phyloP scores from a whole-genome alignment of 2,113 vertebrate species.

The Bufo bufo region DNA sequence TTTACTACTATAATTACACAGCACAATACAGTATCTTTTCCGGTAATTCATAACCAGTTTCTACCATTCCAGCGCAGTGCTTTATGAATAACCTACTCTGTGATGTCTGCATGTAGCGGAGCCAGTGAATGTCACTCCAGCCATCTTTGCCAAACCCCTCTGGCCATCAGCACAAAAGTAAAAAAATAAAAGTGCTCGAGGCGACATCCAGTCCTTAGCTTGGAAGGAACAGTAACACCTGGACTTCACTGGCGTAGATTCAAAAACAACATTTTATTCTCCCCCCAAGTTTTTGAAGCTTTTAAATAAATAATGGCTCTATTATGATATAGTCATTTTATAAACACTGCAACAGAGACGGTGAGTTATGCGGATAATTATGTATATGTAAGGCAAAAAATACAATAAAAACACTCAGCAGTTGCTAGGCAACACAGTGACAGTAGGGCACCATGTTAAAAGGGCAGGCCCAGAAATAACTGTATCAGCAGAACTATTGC shows the following conservation, averaged over 20 bases:
- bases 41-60: constrained; percentile 15
- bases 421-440: constrained; percentile 35
- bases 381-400: constrained; percentile 18
- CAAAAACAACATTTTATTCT: constrained; percentile 15
- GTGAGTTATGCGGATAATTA: constrained; percentile 25
- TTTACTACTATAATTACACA: background rate
- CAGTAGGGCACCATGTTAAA: constrained; percentile 2
- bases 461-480: background rate
- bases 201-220: background rate
- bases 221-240: constrained; percentile 47
- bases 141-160: constrained; percentile 30
- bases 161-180: constrained; percentile 40
- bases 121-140: constrained; percentile 33
- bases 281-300: background rate
- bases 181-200: constrained; percentile 17
- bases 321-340: constrained; percentile 34
- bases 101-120: constrained; percentile 7
- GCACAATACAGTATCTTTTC: constrained; percentile 14
- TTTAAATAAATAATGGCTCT: constrained; percentile 33
- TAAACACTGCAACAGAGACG: constrained; percentile 21
- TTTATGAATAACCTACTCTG: constrained; percentile 18
- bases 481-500: background rate
- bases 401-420: constrained; percentile 26
- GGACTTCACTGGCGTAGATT: constrained; percentile 19
- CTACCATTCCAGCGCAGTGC: background rate